Evolutionary conservation across 2,888 invertebrate species (phyloP).

Genomic region (Megalurothrips usitatus): DNA sequence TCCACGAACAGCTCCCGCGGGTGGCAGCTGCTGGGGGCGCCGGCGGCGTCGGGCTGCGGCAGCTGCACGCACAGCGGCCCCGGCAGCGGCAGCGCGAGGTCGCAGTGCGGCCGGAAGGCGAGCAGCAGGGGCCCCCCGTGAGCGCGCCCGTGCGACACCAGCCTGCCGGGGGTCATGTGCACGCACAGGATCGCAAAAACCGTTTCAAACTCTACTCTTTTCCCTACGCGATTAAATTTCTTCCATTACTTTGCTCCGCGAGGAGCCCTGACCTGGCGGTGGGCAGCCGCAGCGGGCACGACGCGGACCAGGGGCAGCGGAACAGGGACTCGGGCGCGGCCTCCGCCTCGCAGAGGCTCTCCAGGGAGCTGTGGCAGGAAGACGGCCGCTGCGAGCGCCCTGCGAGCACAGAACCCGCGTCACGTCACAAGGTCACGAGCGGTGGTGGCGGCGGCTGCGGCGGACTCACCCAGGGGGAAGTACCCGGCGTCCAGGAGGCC

Average conservation of each 20-base stretch:
- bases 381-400: background rate
- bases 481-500: constrained; percentile 7
- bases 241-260: too few species aligned
- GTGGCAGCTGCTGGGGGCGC: background rate
- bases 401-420: background rate
- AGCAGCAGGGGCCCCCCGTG: constrained; percentile 13
- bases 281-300: constrained; percentile 11
- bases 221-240: too few species aligned
- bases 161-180: background rate
- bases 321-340: background rate
- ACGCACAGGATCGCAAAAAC: background rate
- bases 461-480: constrained; percentile 1
- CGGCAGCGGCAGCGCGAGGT: background rate
- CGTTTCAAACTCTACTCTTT: background rate
- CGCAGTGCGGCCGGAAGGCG: background rate
- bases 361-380: constrained; percentile 15
- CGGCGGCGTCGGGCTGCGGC: background rate
- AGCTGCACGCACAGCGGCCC: background rate
- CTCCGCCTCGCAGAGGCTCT: background rate
- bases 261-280: background rate
- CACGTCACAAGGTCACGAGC: background rate
- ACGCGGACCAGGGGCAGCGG: background rate
- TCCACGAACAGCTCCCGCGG: constrained; percentile 15
- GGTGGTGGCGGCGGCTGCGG: background rate
- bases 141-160: constrained; percentile 4